Evolutionary conservation across 2,113 vertebrate genomes (phyloP), one percentile per base, ranked within the genome.

Genomic region (Prolemur simus): DNA sequence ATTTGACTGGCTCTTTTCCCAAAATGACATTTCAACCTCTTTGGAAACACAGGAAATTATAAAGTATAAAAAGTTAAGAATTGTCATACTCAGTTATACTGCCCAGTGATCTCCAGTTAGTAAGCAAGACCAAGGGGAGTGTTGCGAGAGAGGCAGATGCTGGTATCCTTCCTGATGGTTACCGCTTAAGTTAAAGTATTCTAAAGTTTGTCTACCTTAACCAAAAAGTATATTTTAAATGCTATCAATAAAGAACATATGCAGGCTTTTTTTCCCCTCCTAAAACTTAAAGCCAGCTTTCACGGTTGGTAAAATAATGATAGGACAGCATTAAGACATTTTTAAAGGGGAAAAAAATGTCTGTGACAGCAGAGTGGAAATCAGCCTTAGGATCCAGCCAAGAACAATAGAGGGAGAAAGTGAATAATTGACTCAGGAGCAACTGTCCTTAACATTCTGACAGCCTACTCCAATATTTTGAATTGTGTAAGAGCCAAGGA

Each of bases 271-370:
- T 47, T 47, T 15, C 73, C 63, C 83, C 63, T 86, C 71, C 74
- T 83, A 80, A 93, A 95, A 97, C 84, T 84, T 86, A 69, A 95
- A 89, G 56, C 60, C 63, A 91, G 60, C 27, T 91, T 97, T 95
- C 83, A 92, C 54, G 71, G 42, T 84, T 68, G 92, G 68, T 95
- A 94, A 95, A 93, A 80, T 95, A 82, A 85, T 64, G 27, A 29
- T 74, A 73, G 52, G 49, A 82, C 34, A 88, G 20, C 49, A 92
- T 86, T 86, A 91, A 96, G 69, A 92, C 25, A 90, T 85, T 81
- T 94, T 81, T 87, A 94, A 63, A 29, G 17, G 39, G 17, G 1
- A 17, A 52, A 60, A 56, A 42, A 63, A 23, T 29, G 32, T 83
- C 49, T 15, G 2, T 88, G 37, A 86, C 42, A 87, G 27, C 34